Base-by-base conservation (phyloP, 2,888 invertebrate genomes). In the Drosophila mimetica region DNA sequence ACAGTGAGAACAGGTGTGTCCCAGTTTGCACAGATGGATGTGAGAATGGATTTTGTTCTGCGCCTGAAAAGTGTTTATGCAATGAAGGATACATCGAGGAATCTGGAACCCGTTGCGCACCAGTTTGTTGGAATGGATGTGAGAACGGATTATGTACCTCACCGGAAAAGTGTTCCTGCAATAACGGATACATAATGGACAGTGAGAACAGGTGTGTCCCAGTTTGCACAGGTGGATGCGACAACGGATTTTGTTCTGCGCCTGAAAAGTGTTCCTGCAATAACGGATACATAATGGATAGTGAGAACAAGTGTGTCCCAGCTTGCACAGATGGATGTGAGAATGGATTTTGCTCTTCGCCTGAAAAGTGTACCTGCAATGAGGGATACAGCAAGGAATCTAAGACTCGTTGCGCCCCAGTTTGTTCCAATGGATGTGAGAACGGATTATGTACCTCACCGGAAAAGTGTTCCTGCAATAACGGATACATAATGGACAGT, bases 181-280 rank as follows among this genome's bases (percentile, higher is more conserved):
- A 50, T 2, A 8, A 39, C 4, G 69, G 69, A n/a, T 69, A 30
- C 9, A 9, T 0, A 0, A 48, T 25, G 18, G 8, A 13, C 0
- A 16, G 0, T 5, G 16, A 32, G 4, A 32, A 52, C 9, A 52
- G 13, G 0, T 69, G 69, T 18, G 0, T 1, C 6, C 60, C 74
- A 6, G 3, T 76, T 0, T 75, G 74, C 7, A 22, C 50, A 11
- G 42, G 22, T 0, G 70, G 42, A 0, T 89, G 89, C 48, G n/a
- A 36, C 32, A 63, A 71, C 20, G 71, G 71, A n/a, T 52, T 34
- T 11, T 72, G 71, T 0, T 28, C 14, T 34, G 78, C 75, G 0
- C 89, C 88, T 0, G 67, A 81, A 22, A 60, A 50, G 11, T 92
- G 92, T 47, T 71, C 81, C 13, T 79, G 78, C 37, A 20, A 65